Evolutionary conservation across 37 sponge, comb jelly and placozoan genomes (phyloP).

Genomic region (Diacarnus erythraeanus): DNA sequence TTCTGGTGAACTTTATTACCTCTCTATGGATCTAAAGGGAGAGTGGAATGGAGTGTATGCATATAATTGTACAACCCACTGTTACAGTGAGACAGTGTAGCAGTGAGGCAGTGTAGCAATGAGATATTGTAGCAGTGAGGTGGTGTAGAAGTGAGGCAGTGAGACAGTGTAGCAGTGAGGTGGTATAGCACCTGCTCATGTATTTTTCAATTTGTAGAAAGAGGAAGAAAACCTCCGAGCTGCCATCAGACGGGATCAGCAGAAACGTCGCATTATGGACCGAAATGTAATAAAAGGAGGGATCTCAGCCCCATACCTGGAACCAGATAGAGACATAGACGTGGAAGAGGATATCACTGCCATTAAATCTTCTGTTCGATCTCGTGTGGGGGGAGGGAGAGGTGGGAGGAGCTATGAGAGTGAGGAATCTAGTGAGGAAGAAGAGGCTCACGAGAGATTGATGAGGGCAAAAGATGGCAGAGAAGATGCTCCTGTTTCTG

Average conservation of each 20-base stretch:
- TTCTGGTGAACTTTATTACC: no score
- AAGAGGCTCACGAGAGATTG: conserved; percentile 22
- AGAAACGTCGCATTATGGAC: conserved; percentile 77
- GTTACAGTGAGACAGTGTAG: no score
- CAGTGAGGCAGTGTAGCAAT: no score
- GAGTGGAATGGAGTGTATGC: no score
- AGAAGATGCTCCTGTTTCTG: neutral
- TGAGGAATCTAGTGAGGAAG: conserved; percentile 10
- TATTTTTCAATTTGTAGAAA: no score
- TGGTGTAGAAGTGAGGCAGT: no score
- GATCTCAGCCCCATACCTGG: conserved; percentile 72
- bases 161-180: no score
- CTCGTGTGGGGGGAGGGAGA: neutral
- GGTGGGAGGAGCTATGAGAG: neutral
- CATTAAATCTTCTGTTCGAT: conserved; percentile 67
- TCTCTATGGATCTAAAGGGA: no score
- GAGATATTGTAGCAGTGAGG: no score
- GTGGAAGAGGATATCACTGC: conserved; percentile 53
- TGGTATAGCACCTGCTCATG: no score
- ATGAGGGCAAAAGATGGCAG: conserved; percentile 20
- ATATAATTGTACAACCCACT: no score
- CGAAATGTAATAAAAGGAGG: conserved; percentile 31
- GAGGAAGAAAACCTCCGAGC: conserved; percentile 81
- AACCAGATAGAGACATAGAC: conserved; percentile 52
- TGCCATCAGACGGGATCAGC: conserved; percentile 65